Evolutionary conservation across 2,888 invertebrate genomes (phyloP).

Genomic region (Dugesia japonica): DNA sequence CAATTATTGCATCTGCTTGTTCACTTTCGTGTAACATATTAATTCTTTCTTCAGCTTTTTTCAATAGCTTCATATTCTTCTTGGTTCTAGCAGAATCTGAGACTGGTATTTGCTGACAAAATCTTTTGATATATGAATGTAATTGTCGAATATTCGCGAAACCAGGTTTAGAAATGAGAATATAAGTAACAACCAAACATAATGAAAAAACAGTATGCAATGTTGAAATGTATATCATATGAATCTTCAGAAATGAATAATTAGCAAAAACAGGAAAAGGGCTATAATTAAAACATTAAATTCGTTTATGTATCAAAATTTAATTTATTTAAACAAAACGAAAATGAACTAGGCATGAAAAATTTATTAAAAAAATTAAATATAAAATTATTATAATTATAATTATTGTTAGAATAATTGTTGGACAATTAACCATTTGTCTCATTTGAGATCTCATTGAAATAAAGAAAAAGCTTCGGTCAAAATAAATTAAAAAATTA

Average conservation of each 20-base stretch:
- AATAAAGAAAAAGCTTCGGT: too few species aligned
- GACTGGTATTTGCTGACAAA: background rate
- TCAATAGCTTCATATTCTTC: too few species aligned
- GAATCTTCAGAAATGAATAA: background rate
- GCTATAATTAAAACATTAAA: background rate
- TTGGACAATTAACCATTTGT: too few species aligned
- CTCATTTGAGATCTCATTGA: too few species aligned
- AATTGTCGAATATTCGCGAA: constrained; percentile 17
- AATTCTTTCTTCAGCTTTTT: too few species aligned
- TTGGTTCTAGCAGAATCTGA: background rate
- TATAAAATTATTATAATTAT: too few species aligned
- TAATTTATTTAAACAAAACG: background rate
- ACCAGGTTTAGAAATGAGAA: constrained; percentile 25
- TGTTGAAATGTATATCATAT: constrained; percentile 20
- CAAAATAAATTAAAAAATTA: too few species aligned
- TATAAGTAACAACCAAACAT: background rate
- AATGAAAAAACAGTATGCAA: constrained; percentile 14
- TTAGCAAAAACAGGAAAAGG: background rate
- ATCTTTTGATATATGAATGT: background rate
- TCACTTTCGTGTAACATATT: too few species aligned
- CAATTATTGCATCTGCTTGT: too few species aligned
- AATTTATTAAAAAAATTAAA: too few species aligned
- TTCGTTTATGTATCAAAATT: too few species aligned
- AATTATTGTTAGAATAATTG: too few species aligned
- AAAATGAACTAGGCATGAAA: background rate